Evolutionary conservation across 2,797 vertebrate species (phyloP).

Genomic region (Poecilia velifera): DNA sequence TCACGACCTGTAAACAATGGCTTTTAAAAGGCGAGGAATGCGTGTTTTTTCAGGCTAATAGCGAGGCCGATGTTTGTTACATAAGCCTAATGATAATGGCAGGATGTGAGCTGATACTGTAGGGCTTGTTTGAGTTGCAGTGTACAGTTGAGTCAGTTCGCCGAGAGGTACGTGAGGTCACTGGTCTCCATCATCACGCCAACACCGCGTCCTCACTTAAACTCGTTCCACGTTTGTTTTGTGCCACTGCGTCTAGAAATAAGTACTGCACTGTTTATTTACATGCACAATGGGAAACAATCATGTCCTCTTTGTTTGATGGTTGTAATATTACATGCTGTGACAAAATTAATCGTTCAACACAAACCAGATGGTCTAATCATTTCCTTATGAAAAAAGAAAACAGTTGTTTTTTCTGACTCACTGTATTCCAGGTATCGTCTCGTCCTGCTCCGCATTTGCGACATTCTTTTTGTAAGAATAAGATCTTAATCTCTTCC

Average conservation of each 20-base stretch:
- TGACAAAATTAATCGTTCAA: not conserved
- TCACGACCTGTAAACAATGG: constrained; percentile 11
- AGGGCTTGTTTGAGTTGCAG: constrained; percentile 25
- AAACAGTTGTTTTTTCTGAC: not conserved
- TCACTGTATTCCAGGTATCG: not conserved
- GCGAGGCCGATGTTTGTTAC: constrained; percentile 29
- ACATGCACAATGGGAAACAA: not conserved
- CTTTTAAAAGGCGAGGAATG: constrained; percentile 27
- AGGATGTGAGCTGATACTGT: constrained; percentile 43
- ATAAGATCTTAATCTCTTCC: constrained; percentile 10
- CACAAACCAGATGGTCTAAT: not conserved
- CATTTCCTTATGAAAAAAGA: too few species aligned
- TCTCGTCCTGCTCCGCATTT: not conserved
- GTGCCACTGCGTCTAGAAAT: not conserved
- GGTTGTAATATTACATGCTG: constrained; percentile 1
- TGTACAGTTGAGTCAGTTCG: constrained; percentile 38
- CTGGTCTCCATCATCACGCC: not conserved
- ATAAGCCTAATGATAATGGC: constrained; percentile 46
- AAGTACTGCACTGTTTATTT: not conserved
- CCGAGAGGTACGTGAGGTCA: constrained; percentile 12
- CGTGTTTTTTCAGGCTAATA: constrained; percentile 40
- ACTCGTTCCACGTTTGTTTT: too few species aligned
- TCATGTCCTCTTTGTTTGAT: not conserved
- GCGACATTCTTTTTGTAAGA: constrained; percentile 24
- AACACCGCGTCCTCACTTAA: not conserved